Percentiles rank a stretch among this genome's conserved stretches.
phyloP scores from a whole-genome alignment of 2,888 invertebrate genomes.

The Nephrotoma guestfalica region DNA sequence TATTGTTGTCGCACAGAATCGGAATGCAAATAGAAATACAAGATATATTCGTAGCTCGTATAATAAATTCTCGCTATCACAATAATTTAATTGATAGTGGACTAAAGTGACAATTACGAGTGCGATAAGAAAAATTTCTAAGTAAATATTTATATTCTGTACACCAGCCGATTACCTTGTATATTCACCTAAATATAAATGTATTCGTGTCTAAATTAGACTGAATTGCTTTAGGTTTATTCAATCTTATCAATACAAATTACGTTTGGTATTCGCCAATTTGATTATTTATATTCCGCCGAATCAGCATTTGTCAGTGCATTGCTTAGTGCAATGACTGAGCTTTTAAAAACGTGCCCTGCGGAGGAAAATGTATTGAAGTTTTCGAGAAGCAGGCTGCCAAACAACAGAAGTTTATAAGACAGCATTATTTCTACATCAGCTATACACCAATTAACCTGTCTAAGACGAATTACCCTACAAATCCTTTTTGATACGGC shows the following conservation, averaged over 20 bases:
- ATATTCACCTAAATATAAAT: not conserved
- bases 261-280: not conserved
- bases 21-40: not conserved
- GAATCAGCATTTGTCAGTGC: not conserved
- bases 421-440: too few species aligned
- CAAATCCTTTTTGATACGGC: too few species aligned
- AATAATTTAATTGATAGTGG: not conserved
- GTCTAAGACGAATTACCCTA: too few species aligned
- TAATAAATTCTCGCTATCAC: not conserved
- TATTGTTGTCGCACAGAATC: not conserved
- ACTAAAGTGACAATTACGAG: not conserved
- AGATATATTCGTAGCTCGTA: not conserved
- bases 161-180: not conserved
- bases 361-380: too few species aligned
- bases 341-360: too few species aligned
- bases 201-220: not conserved
- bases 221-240: not conserved
- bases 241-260: not conserved
- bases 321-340: not conserved
- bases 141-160: not conserved
- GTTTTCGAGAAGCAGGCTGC: too few species aligned
- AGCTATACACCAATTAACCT: too few species aligned
- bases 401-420: too few species aligned
- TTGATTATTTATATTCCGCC: not conserved
- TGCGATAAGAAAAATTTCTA: not conserved